Evolutionary conservation across 2,888 invertebrate genomes (phyloP).

Genomic region (Sussaba pulchella): DNA sequence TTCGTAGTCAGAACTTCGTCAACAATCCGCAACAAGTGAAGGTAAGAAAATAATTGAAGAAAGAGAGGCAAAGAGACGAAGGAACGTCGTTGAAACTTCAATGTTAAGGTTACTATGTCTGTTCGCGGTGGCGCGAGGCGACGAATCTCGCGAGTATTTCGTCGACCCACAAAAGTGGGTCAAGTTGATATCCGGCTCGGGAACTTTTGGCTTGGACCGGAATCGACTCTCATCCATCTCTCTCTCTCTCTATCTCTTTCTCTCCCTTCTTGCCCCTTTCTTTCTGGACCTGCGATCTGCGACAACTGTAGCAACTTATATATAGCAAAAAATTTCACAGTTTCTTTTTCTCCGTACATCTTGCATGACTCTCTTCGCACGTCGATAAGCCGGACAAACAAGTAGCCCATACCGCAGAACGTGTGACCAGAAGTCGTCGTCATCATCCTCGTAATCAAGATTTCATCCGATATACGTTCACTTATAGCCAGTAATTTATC

Average conservation of each 20-base stretch:
- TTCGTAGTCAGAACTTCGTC: not conserved
- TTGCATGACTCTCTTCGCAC: not conserved
- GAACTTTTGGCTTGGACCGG: constrained; percentile 41
- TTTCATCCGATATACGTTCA: not conserved
- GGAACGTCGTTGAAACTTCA: constrained; percentile 66
- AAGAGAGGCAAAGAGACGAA: constrained; percentile 33
- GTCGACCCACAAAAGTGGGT: constrained; percentile 72
- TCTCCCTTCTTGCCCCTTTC: constrained; percentile 7
- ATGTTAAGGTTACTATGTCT: constrained; percentile 78
- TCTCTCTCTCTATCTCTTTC: constrained; percentile 23
- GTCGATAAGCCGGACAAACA: not conserved
- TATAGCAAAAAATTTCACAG: not conserved
- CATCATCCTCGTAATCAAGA: not conserved
- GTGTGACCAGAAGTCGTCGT: not conserved
- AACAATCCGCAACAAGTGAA: constrained; percentile 17
- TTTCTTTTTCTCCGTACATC: not conserved
- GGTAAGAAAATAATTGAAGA: constrained; percentile 20
- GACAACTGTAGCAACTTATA: not conserved
- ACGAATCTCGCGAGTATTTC: constrained; percentile 66
- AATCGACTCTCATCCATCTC: constrained; percentile 49
- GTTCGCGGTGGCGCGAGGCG: constrained; percentile 14
- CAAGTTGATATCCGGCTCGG: constrained; percentile 79
- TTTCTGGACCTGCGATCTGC: not conserved
- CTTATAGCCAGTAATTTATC: not conserved
- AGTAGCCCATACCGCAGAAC: not conserved